phyloP scores from a whole-genome alignment of 2,888 invertebrate species.

The Plebejus anna region DNA sequence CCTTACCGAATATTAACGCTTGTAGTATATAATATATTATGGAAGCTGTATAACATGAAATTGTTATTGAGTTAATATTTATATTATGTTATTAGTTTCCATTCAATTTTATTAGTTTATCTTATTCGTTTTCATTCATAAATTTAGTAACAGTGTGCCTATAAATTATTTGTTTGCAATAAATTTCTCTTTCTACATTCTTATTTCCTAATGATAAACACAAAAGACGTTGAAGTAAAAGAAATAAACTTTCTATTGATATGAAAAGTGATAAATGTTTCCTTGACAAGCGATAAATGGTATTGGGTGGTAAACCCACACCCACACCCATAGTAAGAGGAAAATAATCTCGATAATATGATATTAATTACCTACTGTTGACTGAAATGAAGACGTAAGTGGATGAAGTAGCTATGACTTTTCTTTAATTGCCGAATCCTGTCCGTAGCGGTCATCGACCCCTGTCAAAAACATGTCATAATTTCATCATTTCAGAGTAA shows the following conservation, averaged over 20 bases:
- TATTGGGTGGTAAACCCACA: background rate
- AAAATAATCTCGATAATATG: background rate
- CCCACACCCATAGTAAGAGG: background rate
- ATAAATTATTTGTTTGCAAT: background rate
- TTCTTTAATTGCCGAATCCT: too few species aligned
- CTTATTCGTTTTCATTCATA: background rate
- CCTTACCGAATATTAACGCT: too few species aligned
- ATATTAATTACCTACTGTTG: too few species aligned
- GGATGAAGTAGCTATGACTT: too few species aligned
- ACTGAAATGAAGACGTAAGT: too few species aligned
- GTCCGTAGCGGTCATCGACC: too few species aligned
- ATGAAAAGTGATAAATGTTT: background rate
- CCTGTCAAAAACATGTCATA: too few species aligned
- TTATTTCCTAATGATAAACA: background rate
- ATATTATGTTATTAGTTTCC: background rate
- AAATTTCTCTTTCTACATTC: background rate
- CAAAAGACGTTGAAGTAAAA: background rate
- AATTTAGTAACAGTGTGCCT: background rate
- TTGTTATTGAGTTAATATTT: too few species aligned
- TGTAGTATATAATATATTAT: too few species aligned
- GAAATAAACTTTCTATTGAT: slow-evolving; percentile 1
- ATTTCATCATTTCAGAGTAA: too few species aligned
- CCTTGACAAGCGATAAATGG: background rate
- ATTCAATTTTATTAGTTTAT: background rate
- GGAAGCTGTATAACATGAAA: too few species aligned